phyloP scores from a whole-genome alignment of 2,797 vertebrate species.

The Sciurus carolinensis region DNA sequence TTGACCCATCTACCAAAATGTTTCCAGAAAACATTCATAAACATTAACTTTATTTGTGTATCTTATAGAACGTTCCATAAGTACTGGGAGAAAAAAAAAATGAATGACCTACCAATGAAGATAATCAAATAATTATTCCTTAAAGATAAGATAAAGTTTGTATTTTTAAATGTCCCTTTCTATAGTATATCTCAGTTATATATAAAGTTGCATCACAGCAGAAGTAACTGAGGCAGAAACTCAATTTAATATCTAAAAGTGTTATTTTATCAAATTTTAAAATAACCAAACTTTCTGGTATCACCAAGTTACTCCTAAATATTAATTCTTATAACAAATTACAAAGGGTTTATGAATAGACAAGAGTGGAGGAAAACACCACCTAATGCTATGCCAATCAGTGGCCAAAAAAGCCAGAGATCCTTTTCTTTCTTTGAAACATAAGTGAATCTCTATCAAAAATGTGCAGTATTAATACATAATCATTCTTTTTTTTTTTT shows the following conservation, averaged over 20 bases:
- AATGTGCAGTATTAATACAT: conserved; percentile 92
- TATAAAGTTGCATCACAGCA: conserved; percentile 1
- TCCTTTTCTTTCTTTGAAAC: conserved; percentile 83
- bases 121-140: conserved; percentile 30
- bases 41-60: conserved; percentile 12
- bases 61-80: conserved; percentile 1
- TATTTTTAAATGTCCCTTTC: background rate
- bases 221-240: background rate
- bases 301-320: conserved; percentile 3
- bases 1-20: conserved; percentile 1
- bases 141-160: conserved; percentile 7
- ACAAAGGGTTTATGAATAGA: conserved; percentile 47
- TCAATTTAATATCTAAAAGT: background rate
- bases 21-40: conserved; percentile 28
- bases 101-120: background rate
- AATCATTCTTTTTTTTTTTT: conserved; percentile 87
- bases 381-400: background rate
- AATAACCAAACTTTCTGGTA: conserved; percentile 14
- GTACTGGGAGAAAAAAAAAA: background rate
- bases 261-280: background rate
- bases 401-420: background rate
- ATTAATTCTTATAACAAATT: conserved; percentile 53
- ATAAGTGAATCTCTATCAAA: conserved; percentile 93
- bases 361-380: background rate
- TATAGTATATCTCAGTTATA: background rate